Evolutionary conservation across 2,888 invertebrate genomes (phyloP), one percentile per base, ranked within the genome.

Genomic region (Leptopilina myrica): DNA sequence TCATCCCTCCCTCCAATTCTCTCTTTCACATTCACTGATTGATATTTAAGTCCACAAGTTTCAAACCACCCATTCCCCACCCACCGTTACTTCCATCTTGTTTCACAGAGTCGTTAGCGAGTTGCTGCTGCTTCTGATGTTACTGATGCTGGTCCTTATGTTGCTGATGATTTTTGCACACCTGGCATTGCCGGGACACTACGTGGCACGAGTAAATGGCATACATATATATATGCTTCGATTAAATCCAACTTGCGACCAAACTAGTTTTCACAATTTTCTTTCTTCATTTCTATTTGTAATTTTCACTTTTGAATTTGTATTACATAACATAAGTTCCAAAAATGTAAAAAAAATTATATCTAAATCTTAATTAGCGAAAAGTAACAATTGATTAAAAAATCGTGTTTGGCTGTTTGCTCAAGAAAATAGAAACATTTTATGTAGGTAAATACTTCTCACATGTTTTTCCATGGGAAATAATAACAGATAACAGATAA

Each of bases 1-100:
- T 78, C n/a, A n/a, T n/a, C n/a, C n/a, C 79, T 85, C 82, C 84
- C 83, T 65, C 82, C 33, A 33, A 33, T 33, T 77, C 80, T 84
- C 80, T 86, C 80, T 62, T 62, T 79, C 81, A 85, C 82, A 79
- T 80, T 83, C 85, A 85, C 90, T 88, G 89, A 89, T 90, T 90
- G 90, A 90, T 90, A 89, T 90, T 90, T 90, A 89, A 89, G 87
- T 86, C 85, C 69, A 86, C 67, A 86, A 87, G 87, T 86, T 89
- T 86, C 3, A 88, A 88, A 87, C 87, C 87, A 85, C 81, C 81
- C 80, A 76, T 66, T 80, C 69, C 80, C 69, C 76, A 49, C 78
- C 76, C 77, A 15, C 7, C 49, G 78, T 80, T 77, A 86, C 85
- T 82, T 84, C 85, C 80, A 79, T 86, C 87, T 84, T 87, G 86